Percentiles rank a stretch among this genome's conserved stretches.
Evolutionary conservation across 1,140 invertebrate genomes (phyloP).

Genomic region (Drosophila mayri): DNA sequence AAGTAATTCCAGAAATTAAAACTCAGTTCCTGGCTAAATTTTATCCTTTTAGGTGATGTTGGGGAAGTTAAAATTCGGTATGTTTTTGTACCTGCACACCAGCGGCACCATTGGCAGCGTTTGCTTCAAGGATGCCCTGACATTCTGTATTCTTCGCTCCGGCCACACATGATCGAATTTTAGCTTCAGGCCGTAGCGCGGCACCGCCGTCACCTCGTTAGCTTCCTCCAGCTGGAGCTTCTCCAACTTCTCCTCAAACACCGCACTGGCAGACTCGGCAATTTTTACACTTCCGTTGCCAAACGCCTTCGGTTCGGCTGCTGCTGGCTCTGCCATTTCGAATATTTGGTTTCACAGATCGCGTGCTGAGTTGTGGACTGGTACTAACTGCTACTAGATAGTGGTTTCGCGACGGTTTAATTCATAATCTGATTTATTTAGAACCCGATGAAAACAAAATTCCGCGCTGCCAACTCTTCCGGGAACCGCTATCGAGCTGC

Average conservation of each 20-base stretch:
- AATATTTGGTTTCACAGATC: constrained; percentile 21
- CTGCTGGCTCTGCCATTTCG: constrained; percentile 42
- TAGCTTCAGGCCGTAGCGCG: constrained; percentile 90
- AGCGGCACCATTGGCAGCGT: constrained; percentile 81
- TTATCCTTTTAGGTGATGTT: neutral
- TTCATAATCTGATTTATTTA: constrained; percentile 40
- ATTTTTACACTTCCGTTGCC: constrained; percentile 39
- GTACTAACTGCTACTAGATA: constrained; percentile 5
- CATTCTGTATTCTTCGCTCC: constrained; percentile 89
- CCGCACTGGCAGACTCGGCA: constrained; percentile 75
- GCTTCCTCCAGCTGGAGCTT: constrained; percentile 57
- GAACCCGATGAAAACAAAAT: constrained; percentile 17
- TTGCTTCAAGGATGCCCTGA: constrained; percentile 88
- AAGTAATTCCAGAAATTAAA: neutral
- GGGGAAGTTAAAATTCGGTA: neutral
- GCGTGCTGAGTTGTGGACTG: constrained; percentile 10
- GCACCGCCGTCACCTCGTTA: constrained; percentile 78
- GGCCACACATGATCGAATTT: constrained; percentile 91
- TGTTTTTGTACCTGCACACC: constrained; percentile 69
- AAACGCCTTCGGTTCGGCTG: constrained; percentile 27
- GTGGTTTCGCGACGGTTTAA: constrained; percentile 12
- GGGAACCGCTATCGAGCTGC: neutral
- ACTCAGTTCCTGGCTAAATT: neutral
- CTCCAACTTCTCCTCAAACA: constrained; percentile 65
- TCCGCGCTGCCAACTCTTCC: neutral